Evolutionary conservation across 92 coral and sea anemone species (phyloP).

Genomic region (Scolanthus callimorphus): DNA sequence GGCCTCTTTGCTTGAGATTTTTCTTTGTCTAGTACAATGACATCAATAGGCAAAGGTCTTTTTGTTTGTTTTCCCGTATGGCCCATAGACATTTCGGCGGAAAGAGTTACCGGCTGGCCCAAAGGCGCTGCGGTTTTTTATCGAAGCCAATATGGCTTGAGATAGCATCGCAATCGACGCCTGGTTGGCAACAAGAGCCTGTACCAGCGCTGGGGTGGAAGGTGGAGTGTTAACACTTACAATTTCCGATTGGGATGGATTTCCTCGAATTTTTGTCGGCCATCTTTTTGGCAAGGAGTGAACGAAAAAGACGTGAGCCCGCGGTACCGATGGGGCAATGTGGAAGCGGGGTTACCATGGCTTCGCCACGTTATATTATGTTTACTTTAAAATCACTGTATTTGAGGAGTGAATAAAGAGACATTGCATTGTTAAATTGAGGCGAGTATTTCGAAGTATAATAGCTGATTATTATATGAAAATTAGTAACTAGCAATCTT

Average conservation of each 20-base stretch:
- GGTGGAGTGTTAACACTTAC: too few species aligned
- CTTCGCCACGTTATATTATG: not conserved
- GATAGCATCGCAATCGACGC: too few species aligned
- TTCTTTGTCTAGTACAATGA: conserved; percentile 10
- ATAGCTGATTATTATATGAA: too few species aligned
- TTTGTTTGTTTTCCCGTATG: conserved; percentile 3
- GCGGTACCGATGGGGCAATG: not conserved
- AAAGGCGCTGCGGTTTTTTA: too few species aligned
- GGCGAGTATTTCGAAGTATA: not conserved
- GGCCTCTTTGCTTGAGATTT: too few species aligned
- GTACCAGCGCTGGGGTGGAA: too few species aligned
- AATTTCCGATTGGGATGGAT: too few species aligned
- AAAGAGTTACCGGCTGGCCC: too few species aligned
- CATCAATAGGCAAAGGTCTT: conserved; percentile 14
- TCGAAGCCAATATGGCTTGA: too few species aligned
- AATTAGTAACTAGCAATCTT: too few species aligned
- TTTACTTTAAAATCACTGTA: not conserved
- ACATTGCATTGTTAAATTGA: not conserved
- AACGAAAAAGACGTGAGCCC: not conserved
- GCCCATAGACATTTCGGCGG: conserved; percentile 24
- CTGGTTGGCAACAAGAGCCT: too few species aligned
- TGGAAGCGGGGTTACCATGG: not conserved
- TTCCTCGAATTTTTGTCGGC: not conserved
- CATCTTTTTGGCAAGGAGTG: not conserved
- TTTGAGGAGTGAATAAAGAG: not conserved